Base-by-base conservation (phyloP, 2,113 vertebrate genomes). In the Amphilophus citrinellus region DNA sequence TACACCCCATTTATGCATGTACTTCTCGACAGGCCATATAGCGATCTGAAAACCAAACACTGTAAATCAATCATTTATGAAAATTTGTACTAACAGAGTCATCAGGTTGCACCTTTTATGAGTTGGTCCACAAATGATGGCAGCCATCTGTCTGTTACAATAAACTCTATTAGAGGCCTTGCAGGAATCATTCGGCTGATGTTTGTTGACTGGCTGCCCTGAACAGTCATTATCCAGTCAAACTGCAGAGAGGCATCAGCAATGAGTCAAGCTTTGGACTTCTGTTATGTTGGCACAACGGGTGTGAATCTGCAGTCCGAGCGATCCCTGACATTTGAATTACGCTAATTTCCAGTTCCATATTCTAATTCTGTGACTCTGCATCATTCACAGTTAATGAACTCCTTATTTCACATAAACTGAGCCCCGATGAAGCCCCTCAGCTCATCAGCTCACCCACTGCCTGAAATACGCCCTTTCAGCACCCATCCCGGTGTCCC, bases 381-480 rank as follows among this genome's bases (percentile, higher is more conserved):
- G 11, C 44, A 32, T 73, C 50, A 32, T 73, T 73, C 47, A 32
- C 47, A 73, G 47, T 73, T 73, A 73, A 53, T 24, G 50, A 73
- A 73, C 53, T 73, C 47, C 44, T n/a, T 32, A 73, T 73, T 73
- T 13, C 53, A 53, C 68, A 53, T 73, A 14, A 13, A 73, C 17
- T 32, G 53, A 73, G 10, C 27, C 17, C 24, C 1, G 10, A 27
- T 56, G 68, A 73, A 53, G 68, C 27, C 24, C 10, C 17, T 32
- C 8, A 30, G 66, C 7, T 50, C 24, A 71, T 71, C 24, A 53
- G 0, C 24, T 53, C 24, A 71, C 17, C 24, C 24, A 32, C 2
- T 71, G 42, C 66, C 17, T 71, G 66, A 71, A 50, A 71, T 71
- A 53, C 53, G 66, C 66, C 44, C 44, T 71, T 71, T 53, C 30